These are phyloP conservation scores for Drosophila aff. DNA, from an alignment of 1,140 invertebrate genomes.

Conservation along the genomic window DNA sequence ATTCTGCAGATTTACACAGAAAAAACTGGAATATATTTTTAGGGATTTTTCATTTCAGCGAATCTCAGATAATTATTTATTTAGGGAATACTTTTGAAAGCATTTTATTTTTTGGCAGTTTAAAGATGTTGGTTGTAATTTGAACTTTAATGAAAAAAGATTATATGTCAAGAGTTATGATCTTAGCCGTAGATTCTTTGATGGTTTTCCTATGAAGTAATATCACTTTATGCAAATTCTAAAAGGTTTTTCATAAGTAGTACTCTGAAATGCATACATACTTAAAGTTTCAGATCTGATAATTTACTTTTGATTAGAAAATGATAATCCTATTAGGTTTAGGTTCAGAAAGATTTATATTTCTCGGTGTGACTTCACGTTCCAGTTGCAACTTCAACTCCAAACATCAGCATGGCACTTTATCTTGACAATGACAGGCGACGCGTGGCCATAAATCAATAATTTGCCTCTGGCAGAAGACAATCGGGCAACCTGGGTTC, in stretches of 20 bases:
- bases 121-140: background rate
- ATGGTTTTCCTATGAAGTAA: background rate
- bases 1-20: constrained; percentile 6
- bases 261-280: background rate
- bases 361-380: constrained; percentile 19
- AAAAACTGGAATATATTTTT: background rate
- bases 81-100: background rate
- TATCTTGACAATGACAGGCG: constrained; percentile 69
- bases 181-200: background rate
- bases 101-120: background rate
- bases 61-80: background rate
- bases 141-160: no score
- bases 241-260: no score
- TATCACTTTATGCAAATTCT: background rate
- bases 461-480: constrained; percentile 54
- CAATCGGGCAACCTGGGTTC: constrained; percentile 22
- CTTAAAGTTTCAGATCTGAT: background rate
- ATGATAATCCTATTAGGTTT: background rate
- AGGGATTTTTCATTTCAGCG: background rate
- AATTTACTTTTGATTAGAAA: background rate
- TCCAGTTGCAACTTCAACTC: constrained; percentile 40
- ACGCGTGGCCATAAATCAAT: constrained; percentile 74
- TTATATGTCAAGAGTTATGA: background rate
- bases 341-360: background rate
- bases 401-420: constrained; percentile 24